Base-by-base conservation (phyloP, 2,113 vertebrate genomes). In the Podilymbus podiceps region DNA sequence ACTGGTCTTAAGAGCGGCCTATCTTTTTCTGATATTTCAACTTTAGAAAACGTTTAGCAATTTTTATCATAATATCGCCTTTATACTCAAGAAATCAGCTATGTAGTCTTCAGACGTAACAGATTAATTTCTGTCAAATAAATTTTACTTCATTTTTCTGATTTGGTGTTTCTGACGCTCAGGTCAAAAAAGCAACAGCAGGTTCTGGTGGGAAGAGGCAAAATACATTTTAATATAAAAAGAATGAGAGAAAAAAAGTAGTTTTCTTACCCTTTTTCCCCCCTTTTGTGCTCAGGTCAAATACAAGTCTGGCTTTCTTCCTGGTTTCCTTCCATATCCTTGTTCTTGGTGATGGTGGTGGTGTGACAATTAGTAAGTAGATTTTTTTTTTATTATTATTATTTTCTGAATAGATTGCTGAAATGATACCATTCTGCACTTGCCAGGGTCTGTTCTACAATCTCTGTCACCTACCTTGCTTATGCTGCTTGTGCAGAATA, bases 271-370 rank as follows among this genome's bases (percentile, higher is more conserved):
- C 5, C 8, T 42, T 60, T 38, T 15, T 80, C 53, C 23, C 7
- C 23, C 7, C 49, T 84, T 91, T 77, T 95, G 38, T 95, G 59
- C 53, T 93, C 75, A 68, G 73, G 52, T 74, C 47, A 89, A 93
- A 94, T 44, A 74, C 27, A 68, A 67, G 53, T 60, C 60, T 92
- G 81, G 62, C 92, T 92, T 94, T 84, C 60, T 9, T 95, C 79
- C 83, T 89, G 33, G 15, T 91, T 94, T 95, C 49, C 28, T 90
- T 95, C 87, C 35, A 38, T 71, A 21, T 85, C 94, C 86, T 96
- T 81, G 56, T 46, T 75, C 64, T 86, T 89, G 85, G 81, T 90
- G 59, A 81, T 30, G 83, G 56, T 90, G 46, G 22, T 72, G 40
- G 68, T 89, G 53, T 87, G 89, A 93, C 53, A 89, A 66, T 35